phyloP scores from a whole-genome alignment of 64 coral and sea anemone species.

The Montipora cactus region DNA sequence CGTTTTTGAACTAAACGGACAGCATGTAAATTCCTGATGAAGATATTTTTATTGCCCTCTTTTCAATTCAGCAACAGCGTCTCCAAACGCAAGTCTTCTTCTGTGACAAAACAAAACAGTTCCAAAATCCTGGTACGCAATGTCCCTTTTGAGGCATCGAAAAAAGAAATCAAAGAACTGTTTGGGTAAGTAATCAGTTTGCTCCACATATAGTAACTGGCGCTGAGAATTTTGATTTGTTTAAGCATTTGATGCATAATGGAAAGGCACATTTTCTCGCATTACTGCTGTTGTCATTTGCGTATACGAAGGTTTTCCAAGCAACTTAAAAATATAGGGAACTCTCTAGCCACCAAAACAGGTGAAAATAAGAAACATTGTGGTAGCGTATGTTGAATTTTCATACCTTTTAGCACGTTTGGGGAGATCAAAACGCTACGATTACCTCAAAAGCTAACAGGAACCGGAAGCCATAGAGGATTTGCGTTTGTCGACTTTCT shows the following conservation, averaged over 20 bases:
- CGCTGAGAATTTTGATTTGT: not conserved
- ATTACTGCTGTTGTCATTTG: not conserved
- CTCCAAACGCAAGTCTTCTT: conserved; percentile 54
- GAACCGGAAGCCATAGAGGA: conserved; percentile 86
- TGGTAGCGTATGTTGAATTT: not conserved
- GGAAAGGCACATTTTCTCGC: not conserved
- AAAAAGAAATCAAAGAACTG: conserved; percentile 87
- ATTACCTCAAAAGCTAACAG: conserved; percentile 84
- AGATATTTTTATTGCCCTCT: not conserved
- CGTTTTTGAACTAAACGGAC: no score
- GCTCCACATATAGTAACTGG: not conserved
- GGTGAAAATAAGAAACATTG: not conserved
- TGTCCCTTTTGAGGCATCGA: conserved; percentile 94
- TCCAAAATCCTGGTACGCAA: conserved; percentile 98
- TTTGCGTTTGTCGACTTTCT: conserved; percentile 99
- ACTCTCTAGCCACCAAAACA: not conserved
- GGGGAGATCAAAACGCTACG: conserved; percentile 95
- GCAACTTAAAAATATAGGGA: not conserved
- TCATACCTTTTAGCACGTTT: conserved; percentile 84
- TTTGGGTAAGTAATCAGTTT: conserved; percentile 76
- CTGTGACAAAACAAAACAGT: conserved; percentile 82
- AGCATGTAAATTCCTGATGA: not conserved
- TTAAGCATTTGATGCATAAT: not conserved
- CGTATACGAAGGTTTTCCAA: not conserved
- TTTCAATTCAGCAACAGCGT: conserved; percentile 44